phyloP scores from a whole-genome alignment of 2,888 invertebrate species.

The Drosophila peninsularis region DNA sequence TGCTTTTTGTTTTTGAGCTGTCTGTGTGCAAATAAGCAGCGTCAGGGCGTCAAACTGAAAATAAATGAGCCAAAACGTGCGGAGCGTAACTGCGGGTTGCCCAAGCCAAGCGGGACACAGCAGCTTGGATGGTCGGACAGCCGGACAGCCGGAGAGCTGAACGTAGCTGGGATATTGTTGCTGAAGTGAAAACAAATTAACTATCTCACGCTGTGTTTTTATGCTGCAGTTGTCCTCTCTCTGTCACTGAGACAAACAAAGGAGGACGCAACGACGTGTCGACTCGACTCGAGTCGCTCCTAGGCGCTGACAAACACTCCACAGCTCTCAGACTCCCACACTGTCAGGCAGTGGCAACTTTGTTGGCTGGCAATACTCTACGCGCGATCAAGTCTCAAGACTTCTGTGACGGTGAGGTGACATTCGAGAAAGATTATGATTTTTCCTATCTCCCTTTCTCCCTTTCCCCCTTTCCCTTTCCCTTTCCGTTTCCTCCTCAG shows the following conservation, averaged over 20 bases:
- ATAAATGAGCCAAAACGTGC: conserved; percentile 77
- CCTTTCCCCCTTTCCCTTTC: too few relatives aligned
- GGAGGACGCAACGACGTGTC: conserved; percentile 21
- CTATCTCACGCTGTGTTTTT: conserved; percentile 79
- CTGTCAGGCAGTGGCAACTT: conserved; percentile 44
- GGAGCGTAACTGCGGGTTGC: conserved; percentile 49
- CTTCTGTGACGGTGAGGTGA: too few relatives aligned
- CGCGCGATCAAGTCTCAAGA: background rate
- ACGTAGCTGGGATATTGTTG: conserved; percentile 60
- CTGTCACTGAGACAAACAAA: conserved; percentile 53
- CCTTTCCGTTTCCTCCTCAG: too few relatives aligned
- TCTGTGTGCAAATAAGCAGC: conserved; percentile 77
- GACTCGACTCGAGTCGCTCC: conserved; percentile 17
- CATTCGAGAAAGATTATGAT: too few relatives aligned
- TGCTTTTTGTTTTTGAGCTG: conserved; percentile 28
- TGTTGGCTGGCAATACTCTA: conserved; percentile 48
- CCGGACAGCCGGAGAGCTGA: background rate
- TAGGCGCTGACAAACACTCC: conserved; percentile 65
- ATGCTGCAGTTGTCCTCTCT: conserved; percentile 53
- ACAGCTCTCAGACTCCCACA: conserved; percentile 40
- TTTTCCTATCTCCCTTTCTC: too few relatives aligned
- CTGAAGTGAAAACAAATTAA: conserved; percentile 80
- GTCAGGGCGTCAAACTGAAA: conserved; percentile 79
- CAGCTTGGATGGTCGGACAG: conserved; percentile 2
- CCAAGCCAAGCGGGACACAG: conserved; percentile 12